phyloP scores from a whole-genome alignment of 2,113 vertebrate genomes.

The Gulo gulo region DNA sequence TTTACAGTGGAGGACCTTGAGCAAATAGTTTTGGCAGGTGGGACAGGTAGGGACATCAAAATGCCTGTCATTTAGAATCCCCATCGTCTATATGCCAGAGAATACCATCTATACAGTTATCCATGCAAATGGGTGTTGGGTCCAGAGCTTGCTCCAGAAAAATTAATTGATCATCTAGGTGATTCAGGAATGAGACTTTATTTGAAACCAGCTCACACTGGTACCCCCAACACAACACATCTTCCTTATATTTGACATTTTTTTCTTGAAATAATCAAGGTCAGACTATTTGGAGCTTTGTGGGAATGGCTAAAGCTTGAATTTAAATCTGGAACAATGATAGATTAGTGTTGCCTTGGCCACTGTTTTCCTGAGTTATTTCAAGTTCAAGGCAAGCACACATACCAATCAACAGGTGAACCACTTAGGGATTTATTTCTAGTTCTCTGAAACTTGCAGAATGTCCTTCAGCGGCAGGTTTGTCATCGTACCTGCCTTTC shows the following conservation, averaged over 20 bases:
- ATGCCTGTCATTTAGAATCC: background rate
- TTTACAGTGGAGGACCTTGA: background rate
- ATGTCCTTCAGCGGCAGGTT: background rate
- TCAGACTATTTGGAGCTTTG: background rate
- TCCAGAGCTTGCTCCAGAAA: background rate
- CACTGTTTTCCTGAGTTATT: background rate
- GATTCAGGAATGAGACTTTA: background rate
- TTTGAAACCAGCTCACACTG: background rate
- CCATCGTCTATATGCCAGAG: fast-evolving
- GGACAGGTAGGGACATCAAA: background rate
- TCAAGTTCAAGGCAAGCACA: background rate
- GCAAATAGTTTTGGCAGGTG: background rate
- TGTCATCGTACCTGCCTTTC: background rate
- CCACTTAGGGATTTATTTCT: background rate
- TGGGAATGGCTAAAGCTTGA: background rate
- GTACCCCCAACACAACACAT: background rate
- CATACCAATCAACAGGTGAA: background rate
- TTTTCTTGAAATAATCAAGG: background rate
- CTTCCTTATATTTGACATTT: background rate
- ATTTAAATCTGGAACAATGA: background rate
- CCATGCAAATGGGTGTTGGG: background rate
- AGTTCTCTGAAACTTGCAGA: background rate
- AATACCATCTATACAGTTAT: background rate
- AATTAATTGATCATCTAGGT: background rate
- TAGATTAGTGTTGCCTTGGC: background rate